These are phyloP conservation scores for Microcebus murinus DNA, from an alignment of 2,113 vertebrate species.

Conservation along the genomic window DNA sequence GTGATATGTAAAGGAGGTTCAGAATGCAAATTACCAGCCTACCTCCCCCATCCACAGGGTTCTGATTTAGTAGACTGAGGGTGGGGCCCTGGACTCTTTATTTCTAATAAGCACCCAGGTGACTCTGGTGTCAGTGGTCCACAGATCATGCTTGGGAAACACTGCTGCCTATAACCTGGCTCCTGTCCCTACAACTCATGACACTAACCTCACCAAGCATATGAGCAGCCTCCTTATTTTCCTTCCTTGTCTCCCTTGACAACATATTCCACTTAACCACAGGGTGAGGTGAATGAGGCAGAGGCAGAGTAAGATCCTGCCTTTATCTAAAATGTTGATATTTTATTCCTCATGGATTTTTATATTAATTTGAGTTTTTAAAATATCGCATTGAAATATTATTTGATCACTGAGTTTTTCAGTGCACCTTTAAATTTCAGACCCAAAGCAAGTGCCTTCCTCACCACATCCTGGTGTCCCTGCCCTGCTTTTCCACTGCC, in stretches of 20 bases:
- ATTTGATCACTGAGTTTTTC: not conserved
- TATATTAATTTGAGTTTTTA: not conserved
- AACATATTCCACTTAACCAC: not conserved
- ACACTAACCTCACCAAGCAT: not conserved
- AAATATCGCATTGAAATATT: not conserved
- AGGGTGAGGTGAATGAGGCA: not conserved
- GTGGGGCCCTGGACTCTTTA: not conserved
- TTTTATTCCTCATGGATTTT: not conserved
- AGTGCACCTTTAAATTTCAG: not conserved
- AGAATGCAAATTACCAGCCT: not conserved
- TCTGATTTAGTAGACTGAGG: not conserved
- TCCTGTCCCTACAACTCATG: not conserved
- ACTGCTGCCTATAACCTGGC: not conserved
- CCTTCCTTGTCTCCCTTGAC: not conserved
- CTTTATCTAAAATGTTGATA: not conserved
- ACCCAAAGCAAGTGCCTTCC: not conserved
- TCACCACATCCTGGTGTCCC: not conserved
- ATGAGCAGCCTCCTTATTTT: not conserved
- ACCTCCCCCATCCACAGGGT: not conserved
- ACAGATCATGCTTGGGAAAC: not conserved
- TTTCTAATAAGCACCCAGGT: not conserved
- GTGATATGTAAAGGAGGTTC: not conserved
- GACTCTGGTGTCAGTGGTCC: not conserved
- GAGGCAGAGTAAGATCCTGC: not conserved
- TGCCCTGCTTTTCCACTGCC: not conserved